These are phyloP conservation scores for Pseudoatta argentina DNA, from an alignment of 1,140 invertebrate genomes.

Conservation along the genomic window DNA sequence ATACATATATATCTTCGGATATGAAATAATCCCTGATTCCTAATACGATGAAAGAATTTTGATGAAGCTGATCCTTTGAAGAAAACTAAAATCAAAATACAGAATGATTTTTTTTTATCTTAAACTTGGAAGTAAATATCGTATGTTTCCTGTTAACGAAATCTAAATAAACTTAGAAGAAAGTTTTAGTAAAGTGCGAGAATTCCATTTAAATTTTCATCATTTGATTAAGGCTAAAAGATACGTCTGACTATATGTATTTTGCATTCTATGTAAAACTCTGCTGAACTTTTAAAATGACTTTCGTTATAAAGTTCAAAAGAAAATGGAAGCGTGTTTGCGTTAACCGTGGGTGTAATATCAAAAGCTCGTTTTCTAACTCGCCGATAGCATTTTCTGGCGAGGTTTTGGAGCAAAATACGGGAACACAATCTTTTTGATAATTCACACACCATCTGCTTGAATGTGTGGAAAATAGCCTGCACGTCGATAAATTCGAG, in stretches of 20 bases:
- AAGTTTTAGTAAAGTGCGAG: background rate
- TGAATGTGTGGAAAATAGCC: background rate
- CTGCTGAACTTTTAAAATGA: conserved; percentile 33
- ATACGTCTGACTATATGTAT: conserved; percentile 18
- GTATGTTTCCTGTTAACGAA: background rate
- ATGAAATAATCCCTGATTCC: background rate
- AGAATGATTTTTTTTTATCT: background rate
- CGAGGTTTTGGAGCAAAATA: conserved; percentile 6
- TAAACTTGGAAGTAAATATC: background rate
- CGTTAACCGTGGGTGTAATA: conserved; percentile 34
- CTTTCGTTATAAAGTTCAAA: conserved; percentile 50
- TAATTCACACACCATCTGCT: conserved; percentile 16
- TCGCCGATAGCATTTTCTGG: conserved; percentile 13
- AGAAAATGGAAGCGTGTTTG: conserved; percentile 29
- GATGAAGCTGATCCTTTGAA: background rate
- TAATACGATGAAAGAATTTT: background rate
- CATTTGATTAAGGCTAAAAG: conserved; percentile 5
- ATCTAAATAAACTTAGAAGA: background rate
- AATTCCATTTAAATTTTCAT: conserved; percentile 25
- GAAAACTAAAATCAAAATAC: background rate
- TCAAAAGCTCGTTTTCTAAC: conserved; percentile 17
- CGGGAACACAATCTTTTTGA: conserved; percentile 28
- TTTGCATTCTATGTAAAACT: conserved; percentile 25
- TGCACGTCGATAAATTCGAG: conserved; percentile 19
- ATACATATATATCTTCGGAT: too few relatives aligned